Evolutionary conservation across 1,140 invertebrate genomes (phyloP).

Genomic region (Mercenaria mercenaria): DNA sequence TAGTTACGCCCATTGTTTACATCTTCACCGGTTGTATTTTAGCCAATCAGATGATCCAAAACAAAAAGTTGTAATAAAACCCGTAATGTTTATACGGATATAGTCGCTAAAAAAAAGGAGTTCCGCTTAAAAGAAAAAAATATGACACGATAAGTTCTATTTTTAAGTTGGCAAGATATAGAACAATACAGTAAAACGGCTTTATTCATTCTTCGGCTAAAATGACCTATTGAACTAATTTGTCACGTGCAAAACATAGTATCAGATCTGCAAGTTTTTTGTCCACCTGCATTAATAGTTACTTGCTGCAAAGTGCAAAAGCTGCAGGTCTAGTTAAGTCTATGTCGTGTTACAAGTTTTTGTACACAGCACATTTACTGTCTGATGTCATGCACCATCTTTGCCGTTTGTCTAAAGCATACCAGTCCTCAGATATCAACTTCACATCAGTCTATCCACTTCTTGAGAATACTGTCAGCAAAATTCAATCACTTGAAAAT

Average conservation of each 20-base stretch:
- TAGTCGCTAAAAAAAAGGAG: too few relatives aligned
- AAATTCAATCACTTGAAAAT: neutral
- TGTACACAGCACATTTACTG: constrained; percentile 56
- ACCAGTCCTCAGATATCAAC: constrained; percentile 44
- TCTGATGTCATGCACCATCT: constrained; percentile 57
- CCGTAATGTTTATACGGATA: too few relatives aligned
- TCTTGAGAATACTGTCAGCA: constrained; percentile 13
- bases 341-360: constrained; percentile 55
- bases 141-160: too few relatives aligned
- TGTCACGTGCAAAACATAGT: too few relatives aligned
- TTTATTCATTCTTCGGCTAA: too few relatives aligned
- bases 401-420: constrained; percentile 32
- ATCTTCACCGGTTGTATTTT: constrained; percentile 7
- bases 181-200: too few relatives aligned
- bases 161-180: too few relatives aligned
- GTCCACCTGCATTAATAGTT: too few relatives aligned
- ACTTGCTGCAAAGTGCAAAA: constrained; percentile 50
- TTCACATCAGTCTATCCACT: constrained; percentile 37
- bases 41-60: neutral
- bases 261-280: too few relatives aligned
- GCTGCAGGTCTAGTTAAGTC: constrained; percentile 53
- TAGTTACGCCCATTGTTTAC: constrained; percentile 49
- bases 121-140: too few relatives aligned
- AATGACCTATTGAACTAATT: too few relatives aligned
- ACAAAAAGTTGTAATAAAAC: neutral